Evolutionary conservation across 1,140 invertebrate species (phyloP).

Genomic region (Zophobas morio): DNA sequence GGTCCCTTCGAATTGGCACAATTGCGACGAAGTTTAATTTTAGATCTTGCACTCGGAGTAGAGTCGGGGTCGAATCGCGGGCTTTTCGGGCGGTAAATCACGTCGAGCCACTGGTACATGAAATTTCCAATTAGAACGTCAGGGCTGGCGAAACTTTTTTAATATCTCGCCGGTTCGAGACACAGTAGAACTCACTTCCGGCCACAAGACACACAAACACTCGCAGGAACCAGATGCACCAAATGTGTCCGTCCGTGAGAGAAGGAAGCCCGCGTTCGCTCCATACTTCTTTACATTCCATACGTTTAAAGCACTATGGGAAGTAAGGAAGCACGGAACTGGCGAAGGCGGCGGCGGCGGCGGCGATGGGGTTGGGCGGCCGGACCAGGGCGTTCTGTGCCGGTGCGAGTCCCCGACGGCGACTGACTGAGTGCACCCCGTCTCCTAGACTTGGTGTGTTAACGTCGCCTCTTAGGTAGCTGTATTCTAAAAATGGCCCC

Average conservation of each 20-base stretch:
- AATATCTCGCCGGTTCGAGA: slow-evolving; percentile 21
- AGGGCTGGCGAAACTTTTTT: slow-evolving; percentile 17
- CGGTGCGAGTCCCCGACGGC: slow-evolving; percentile 58
- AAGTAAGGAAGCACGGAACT: slow-evolving; percentile 96
- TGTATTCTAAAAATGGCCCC: slow-evolving; percentile 75
- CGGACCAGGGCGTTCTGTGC: slow-evolving; percentile 53
- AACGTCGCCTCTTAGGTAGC: slow-evolving; percentile 59
- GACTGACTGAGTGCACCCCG: slow-evolving; percentile 70
- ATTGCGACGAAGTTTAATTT: neutral
- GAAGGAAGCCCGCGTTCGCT: slow-evolving; percentile 72
- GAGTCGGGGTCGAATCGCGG: neutral
- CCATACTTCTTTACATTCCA: slow-evolving; percentile 99
- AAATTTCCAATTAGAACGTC: slow-evolving; percentile 48
- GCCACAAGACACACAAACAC: slow-evolving; percentile 45
- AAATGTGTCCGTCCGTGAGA: slow-evolving; percentile 35
- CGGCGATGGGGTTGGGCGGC: neutral
- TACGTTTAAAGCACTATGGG: slow-evolving; percentile 90
- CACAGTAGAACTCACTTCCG: slow-evolving; percentile 38
- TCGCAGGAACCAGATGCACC: slow-evolving; percentile 24
- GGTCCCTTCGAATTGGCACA: slow-evolving; percentile 1
- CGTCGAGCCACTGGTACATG: slow-evolving; percentile 34
- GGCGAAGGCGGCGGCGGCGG: slow-evolving; percentile 69
- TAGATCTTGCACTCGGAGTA: neutral
- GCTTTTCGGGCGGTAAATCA: slow-evolving; percentile 22
- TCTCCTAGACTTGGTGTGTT: slow-evolving; percentile 42